Evolutionary conservation across 2,113 vertebrate genomes (phyloP).

Genomic region (Cheirogaleus medius): DNA sequence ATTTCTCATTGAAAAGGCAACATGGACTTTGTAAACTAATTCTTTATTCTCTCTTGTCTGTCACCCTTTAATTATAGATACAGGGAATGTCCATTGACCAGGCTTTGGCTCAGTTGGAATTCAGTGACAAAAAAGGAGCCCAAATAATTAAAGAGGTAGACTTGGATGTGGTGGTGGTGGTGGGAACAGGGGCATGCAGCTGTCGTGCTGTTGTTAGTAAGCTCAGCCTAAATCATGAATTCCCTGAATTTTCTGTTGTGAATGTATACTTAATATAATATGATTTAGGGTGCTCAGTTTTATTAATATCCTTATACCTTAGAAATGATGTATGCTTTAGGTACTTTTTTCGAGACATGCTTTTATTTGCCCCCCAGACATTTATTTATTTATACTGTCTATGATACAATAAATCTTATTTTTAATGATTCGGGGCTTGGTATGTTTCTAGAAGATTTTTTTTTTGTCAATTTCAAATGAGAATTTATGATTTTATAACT

Average conservation of each 20-base stretch:
- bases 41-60: constrained; percentile 6
- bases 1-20: background rate
- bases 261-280: background rate
- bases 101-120: constrained; percentile 94
- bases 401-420: constrained; percentile 16
- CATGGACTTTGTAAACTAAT: constrained; percentile 2
- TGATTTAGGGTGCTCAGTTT: background rate
- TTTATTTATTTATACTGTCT: background rate
- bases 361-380: background rate
- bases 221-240: background rate
- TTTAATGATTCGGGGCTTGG: constrained; percentile 10
- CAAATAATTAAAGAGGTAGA: constrained; percentile 94
- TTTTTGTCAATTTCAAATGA: background rate
- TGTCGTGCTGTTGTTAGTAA: background rate
- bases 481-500: background rate
- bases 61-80: constrained; percentile 86
- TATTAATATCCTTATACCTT: background rate
- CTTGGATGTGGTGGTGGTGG: background rate
- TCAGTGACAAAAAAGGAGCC: constrained; percentile 97
- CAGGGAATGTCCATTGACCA: constrained; percentile 95
- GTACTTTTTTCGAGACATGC: background rate
- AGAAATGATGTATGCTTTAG: background rate
- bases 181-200: background rate
- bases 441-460: background rate
- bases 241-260: background rate